Conservation (phyloP, 2,113 vertebrate species). For the Ammodramus savannarum region DNA sequence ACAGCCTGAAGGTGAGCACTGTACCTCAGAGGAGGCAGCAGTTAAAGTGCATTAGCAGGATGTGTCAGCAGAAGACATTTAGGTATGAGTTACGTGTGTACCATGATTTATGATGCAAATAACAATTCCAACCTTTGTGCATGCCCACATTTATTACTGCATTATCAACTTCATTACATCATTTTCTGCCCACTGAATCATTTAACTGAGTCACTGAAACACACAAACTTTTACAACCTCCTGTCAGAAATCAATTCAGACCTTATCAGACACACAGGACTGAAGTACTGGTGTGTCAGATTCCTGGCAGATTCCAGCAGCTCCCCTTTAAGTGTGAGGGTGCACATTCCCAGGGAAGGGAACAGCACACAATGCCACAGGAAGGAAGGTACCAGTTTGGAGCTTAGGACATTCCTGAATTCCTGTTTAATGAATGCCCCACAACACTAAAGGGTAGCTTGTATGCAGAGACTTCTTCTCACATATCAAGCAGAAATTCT, state of each 20-base stretch:
- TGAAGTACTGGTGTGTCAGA: neutral
- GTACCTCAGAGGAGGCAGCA: neutral
- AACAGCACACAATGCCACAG: neutral
- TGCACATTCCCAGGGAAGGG: neutral
- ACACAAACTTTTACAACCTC: neutral
- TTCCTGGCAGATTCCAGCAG: neutral
- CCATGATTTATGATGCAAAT: conserved; percentile 30
- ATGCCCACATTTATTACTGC: neutral
- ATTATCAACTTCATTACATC: neutral
- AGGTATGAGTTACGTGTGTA: neutral
- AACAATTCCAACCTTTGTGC: conserved; percentile 16
- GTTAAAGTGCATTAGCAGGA: neutral
- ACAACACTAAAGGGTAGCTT: neutral
- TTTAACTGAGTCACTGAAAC: conserved; percentile 25
- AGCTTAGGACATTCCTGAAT: neutral
- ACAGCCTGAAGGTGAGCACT: neutral
- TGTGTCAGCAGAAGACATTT: conserved; percentile 23
- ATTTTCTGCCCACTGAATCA: neutral
- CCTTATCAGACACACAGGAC: neutral
- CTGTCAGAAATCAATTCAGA: neutral
- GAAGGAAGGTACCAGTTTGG: neutral
- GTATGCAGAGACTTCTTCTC: neutral
- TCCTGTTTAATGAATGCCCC: neutral
- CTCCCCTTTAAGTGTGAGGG: neutral
- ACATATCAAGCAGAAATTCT: neutral